phyloP scores from a whole-genome alignment of 2,113 vertebrate species.

The Synodontis membranacea region DNA sequence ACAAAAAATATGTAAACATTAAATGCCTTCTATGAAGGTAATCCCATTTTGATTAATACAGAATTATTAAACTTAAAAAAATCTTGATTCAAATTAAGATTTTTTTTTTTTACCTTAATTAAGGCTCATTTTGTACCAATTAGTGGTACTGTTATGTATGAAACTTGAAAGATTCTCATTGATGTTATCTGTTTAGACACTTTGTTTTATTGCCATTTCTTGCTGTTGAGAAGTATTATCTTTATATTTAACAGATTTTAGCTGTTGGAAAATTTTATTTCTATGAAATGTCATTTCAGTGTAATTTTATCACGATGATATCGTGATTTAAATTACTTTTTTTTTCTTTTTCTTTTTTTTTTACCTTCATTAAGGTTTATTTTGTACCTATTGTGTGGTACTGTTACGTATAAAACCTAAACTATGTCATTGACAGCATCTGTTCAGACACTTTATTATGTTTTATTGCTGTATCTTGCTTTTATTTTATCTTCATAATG shows the following conservation, averaged over 20 bases:
- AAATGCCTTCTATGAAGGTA: background rate
- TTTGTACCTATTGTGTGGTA: constrained; percentile 10
- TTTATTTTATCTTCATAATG: background rate
- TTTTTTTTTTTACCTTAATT: background rate
- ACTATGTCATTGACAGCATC: background rate
- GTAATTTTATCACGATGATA: background rate
- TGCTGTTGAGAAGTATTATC: background rate
- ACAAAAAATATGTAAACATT: background rate
- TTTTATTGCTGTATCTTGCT: background rate
- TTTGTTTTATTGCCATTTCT: background rate
- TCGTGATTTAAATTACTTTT: background rate
- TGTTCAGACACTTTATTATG: background rate
- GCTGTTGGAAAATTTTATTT: background rate
- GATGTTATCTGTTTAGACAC: background rate
- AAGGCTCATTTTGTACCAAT: background rate
- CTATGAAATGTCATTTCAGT: background rate
- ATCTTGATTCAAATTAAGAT: no score
- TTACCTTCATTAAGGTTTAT: background rate
- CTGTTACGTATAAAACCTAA: background rate
- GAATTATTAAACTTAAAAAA: background rate
- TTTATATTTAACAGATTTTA: constrained; percentile 9
- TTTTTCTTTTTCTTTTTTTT: background rate
- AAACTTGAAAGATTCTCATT: background rate
- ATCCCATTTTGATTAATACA: background rate
- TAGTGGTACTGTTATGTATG: background rate